phyloP scores from a whole-genome alignment of 23 tunicate species.

The Halocynthia aurantium region DNA sequence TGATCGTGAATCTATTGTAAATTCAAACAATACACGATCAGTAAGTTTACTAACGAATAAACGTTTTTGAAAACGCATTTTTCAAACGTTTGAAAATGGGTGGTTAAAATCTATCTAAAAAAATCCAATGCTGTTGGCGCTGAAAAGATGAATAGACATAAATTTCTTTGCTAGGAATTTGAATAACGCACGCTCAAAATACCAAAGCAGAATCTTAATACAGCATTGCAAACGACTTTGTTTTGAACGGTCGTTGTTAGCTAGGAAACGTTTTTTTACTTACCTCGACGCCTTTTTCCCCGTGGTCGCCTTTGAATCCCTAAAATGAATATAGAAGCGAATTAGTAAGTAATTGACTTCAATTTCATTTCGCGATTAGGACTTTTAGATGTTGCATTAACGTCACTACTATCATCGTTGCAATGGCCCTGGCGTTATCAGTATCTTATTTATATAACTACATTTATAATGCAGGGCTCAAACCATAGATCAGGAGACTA shows the following conservation, averaged over 20 bases:
- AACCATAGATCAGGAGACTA: no score
- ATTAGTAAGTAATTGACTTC: not conserved
- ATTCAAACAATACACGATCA: no score
- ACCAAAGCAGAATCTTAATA: no score
- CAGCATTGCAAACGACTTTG: not conserved
- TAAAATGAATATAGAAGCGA: conserved; percentile 1
- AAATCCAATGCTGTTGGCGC: no score
- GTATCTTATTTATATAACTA: not conserved
- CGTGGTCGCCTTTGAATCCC: conserved; percentile 32
- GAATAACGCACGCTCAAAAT: no score
- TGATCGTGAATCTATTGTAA: no score
- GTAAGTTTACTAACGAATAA: no score
- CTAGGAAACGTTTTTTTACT: not conserved
- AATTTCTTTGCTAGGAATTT: not conserved
- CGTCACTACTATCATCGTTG: not conserved
- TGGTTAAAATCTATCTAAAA: no score
- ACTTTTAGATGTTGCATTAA: not conserved
- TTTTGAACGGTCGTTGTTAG: not conserved
- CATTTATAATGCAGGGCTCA: no score
- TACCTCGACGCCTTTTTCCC: conserved; percentile 24
- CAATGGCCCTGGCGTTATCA: not conserved
- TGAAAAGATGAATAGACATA: no score
- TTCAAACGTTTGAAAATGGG: no score
- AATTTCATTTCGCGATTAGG: not conserved
- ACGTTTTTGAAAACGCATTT: no score